Conservation (phyloP, 2,797 vertebrate genomes). For the Peromyscus attwateri region DNA sequence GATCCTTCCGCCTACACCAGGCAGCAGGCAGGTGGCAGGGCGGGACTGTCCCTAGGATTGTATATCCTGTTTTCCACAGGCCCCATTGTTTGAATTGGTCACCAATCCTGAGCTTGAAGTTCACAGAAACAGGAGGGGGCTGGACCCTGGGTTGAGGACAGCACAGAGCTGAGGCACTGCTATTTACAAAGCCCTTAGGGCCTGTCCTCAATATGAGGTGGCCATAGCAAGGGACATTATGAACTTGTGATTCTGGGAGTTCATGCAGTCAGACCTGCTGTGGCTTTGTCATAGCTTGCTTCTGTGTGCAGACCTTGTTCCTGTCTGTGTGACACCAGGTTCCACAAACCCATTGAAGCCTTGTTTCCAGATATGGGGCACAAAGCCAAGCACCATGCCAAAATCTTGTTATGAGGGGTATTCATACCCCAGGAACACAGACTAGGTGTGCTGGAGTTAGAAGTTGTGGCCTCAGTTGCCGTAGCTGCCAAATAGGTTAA, state of each 20-base stretch:
- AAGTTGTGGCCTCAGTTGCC: not conserved
- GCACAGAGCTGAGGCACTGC: not conserved
- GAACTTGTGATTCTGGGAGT: not conserved
- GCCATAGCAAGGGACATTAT: too few species aligned
- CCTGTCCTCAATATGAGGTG: accelerated
- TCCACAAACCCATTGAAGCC: not conserved
- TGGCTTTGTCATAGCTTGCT: not conserved
- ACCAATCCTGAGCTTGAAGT: not conserved
- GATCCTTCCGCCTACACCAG: not conserved
- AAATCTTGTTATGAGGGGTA: not conserved
- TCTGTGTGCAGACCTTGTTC: not conserved
- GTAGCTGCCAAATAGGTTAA: not conserved
- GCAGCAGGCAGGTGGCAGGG: not conserved
- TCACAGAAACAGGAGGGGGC: not conserved
- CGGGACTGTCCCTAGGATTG: not conserved
- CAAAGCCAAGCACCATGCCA: not conserved
- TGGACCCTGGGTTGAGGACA: not conserved
- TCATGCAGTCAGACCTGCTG: not conserved
- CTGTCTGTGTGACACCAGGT: not conserved
- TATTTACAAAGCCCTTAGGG: too few species aligned
- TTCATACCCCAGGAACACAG: not conserved
- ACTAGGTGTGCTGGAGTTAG: not conserved
- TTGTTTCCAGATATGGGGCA: accelerated
- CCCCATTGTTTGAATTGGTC: slow-evolving; percentile 52
- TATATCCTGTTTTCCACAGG: not conserved